Evolutionary conservation across 1,140 invertebrate genomes (phyloP).

Genomic region (Spodoptera frugiperda): DNA sequence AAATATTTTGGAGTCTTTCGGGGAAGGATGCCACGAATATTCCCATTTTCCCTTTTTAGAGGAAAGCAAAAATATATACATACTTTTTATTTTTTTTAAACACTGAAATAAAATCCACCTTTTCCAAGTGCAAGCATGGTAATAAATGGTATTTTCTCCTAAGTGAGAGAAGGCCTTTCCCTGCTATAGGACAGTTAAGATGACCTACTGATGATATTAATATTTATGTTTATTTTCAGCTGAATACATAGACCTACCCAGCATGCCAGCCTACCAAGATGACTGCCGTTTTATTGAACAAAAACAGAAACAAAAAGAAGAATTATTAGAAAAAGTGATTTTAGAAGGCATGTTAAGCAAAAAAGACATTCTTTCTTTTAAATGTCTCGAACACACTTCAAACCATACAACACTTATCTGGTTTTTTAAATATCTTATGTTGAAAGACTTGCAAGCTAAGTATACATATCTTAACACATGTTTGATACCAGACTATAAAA

Average conservation of each 20-base stretch:
- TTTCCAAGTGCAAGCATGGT: no score
- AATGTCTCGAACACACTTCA: conserved; percentile 49
- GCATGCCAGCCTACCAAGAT: conserved; percentile 55
- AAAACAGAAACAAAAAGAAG: conserved; percentile 24
- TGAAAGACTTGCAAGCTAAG: conserved; percentile 56
- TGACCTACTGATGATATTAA: no score
- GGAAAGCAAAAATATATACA: no score
- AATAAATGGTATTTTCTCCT: no score
- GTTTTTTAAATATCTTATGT: conserved; percentile 58
- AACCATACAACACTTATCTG: conserved; percentile 52
- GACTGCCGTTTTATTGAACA: conserved; percentile 50
- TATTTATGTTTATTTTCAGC: conserved; percentile 51
- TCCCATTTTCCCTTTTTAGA: no score
- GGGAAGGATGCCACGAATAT: no score
- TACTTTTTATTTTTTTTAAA: no score
- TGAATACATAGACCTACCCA: conserved; percentile 48
- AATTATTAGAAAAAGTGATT: conserved; percentile 38
- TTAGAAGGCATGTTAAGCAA: conserved; percentile 49
- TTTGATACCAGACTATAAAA: conserved; percentile 41
- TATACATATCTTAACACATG: conserved; percentile 55
- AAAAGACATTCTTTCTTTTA: conserved; percentile 53
- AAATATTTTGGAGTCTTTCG: no score
- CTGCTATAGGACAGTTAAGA: not conserved
- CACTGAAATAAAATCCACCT: no score
- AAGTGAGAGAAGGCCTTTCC: not conserved